A percentile compares a stretch with the other conserved stretches of the same genome.
Evolutionary conservation across 2,797 vertebrate genomes (phyloP).

Genomic region (Amblyraja radiata): DNA sequence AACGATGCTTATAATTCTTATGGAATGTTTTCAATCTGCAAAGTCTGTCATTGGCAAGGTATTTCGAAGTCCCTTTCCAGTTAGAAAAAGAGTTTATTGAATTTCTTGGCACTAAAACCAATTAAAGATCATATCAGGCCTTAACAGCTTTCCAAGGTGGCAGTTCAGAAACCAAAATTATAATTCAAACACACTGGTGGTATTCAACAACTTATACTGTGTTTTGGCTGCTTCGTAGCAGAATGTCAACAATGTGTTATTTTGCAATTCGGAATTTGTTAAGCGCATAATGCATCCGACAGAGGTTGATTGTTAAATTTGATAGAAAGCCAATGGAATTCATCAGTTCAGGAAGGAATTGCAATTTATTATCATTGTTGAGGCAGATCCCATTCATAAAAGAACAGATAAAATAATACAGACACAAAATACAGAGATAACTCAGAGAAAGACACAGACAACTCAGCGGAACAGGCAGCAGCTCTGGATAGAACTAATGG

Average conservation of each 20-base stretch:
- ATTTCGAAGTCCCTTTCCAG: too few relatives aligned
- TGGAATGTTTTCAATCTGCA: background rate
- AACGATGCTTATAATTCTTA: background rate
- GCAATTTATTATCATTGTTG: background rate
- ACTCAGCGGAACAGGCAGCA: too few relatives aligned
- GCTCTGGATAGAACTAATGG: too few relatives aligned
- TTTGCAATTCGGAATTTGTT: background rate
- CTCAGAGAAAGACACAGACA: too few relatives aligned
- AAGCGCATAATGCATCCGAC: background rate
- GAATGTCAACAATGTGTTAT: background rate
- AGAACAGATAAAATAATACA: background rate
- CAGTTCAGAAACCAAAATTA: background rate
- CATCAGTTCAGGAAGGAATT: too few relatives aligned
- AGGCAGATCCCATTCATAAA: background rate
- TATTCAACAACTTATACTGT: slow-evolving; percentile 38
- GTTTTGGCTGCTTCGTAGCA: background rate
- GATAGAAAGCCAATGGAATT: background rate
- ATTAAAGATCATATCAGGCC: background rate
- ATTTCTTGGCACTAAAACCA: background rate
- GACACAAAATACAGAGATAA: background rate
- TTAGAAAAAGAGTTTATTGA: background rate
- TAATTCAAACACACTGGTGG: slow-evolving; percentile 34
- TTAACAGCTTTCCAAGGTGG: background rate
- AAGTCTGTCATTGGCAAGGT: background rate
- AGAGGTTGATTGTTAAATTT: background rate